A percentile compares a stretch with the other conserved stretches of the same genome.
Evolutionary conservation across 2,888 invertebrate genomes (phyloP).

Genomic region (Thereva nobilitata): DNA sequence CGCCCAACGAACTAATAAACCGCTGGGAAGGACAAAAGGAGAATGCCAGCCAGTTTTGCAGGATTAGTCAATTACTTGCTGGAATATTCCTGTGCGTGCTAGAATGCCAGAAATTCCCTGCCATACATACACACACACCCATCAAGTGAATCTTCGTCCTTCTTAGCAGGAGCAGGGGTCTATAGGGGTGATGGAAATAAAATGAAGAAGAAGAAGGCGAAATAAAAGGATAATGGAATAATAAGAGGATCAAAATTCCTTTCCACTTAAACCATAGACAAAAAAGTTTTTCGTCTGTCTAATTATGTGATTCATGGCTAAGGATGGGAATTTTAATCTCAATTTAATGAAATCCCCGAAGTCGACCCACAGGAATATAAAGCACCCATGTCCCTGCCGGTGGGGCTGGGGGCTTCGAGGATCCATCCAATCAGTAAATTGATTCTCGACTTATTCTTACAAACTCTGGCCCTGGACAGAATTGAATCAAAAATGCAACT

Average conservation of each 20-base stretch:
- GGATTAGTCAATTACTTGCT: conserved; percentile 38
- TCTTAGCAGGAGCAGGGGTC: conserved; percentile 34
- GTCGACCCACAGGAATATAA: conserved; percentile 3
- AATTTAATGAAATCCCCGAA: conserved; percentile 35
- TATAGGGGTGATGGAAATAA: no score
- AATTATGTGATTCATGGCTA: conserved; percentile 32
- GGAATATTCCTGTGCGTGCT: conserved; percentile 30
- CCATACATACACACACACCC: conserved; percentile 12
- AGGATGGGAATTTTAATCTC: conserved; percentile 37
- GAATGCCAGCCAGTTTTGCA: conserved; percentile 28
- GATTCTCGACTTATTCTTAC: conserved; percentile 12
- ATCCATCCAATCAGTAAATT: conserved; percentile 33
- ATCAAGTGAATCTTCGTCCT: conserved; percentile 25
- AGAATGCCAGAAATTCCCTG: conserved; percentile 28
- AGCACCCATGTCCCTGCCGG: conserved; percentile 4
- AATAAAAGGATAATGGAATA: conserved; percentile 44
- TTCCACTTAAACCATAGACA: conserved; percentile 12
- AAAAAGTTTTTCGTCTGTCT: conserved; percentile 15
- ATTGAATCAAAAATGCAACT: conserved; percentile 11
- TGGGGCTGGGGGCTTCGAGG: conserved; percentile 10
- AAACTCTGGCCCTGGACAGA: conserved; percentile 11
- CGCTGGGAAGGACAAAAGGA: conserved; percentile 26
- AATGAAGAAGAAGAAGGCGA: conserved; percentile 19
- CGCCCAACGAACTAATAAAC: conserved; percentile 20
- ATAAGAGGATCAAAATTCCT: conserved; percentile 46